Conservation (phyloP, 2,888 invertebrate species). For the Mimachlamys varia region DNA sequence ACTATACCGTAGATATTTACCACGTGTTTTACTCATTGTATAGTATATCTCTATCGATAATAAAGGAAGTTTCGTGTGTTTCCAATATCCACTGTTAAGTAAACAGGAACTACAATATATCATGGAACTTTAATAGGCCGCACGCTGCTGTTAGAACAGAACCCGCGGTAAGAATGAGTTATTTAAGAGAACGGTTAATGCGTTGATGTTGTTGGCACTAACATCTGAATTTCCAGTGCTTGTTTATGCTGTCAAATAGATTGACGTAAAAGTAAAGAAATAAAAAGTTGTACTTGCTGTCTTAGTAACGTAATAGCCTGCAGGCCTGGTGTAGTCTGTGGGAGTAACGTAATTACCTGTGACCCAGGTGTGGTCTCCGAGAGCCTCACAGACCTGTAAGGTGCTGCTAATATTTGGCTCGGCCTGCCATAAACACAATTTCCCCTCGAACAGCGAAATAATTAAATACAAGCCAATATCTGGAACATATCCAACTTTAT, state of each 20-base stretch:
- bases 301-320: not conserved
- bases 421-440: not conserved
- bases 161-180: too few species aligned
- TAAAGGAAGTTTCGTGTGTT: too few species aligned
- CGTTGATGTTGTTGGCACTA: not conserved
- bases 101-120: too few species aligned
- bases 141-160: too few species aligned
- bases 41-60: too few species aligned
- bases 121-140: too few species aligned
- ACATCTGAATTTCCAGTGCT: not conserved
- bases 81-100: too few species aligned
- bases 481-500: not conserved
- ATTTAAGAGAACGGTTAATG: not conserved
- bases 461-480: not conserved
- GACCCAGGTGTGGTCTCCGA: slow-evolving; percentile 4
- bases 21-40: too few species aligned
- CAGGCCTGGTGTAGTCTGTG: not conserved
- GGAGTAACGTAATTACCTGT: not conserved
- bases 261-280: not conserved
- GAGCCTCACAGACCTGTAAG: not conserved
- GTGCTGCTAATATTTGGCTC: not conserved
- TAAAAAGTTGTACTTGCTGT: not conserved
- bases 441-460: not conserved
- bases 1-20: too few species aligned
- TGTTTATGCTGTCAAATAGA: slow-evolving; percentile 24